Conservation (phyloP, 2,888 invertebrate genomes). For the Nymphalis c-album region DNA sequence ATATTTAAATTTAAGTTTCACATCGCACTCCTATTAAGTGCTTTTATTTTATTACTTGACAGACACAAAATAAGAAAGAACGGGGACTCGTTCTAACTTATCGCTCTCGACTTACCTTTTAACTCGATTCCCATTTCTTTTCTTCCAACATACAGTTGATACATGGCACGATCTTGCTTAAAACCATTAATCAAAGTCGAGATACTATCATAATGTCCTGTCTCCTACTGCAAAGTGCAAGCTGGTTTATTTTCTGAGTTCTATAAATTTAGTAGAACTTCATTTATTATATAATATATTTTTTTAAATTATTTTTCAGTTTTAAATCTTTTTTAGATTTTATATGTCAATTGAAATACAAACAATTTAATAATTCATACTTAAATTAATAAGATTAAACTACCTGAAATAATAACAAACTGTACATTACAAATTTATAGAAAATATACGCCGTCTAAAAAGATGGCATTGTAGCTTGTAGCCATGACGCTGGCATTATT, state of each 20-base stretch:
- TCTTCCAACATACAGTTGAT: constrained; percentile 22
- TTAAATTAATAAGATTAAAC: too few species aligned
- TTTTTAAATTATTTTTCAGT: too few species aligned
- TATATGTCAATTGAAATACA: too few species aligned
- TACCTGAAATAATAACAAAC: too few species aligned
- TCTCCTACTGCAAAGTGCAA: constrained; percentile 22
- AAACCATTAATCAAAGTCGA: constrained; percentile 58
- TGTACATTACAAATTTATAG: too few species aligned
- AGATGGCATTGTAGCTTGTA: too few species aligned
- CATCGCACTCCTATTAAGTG: neutral
- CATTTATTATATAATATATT: neutral
- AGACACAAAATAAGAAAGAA: neutral
- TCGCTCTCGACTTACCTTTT: constrained; percentile 19
- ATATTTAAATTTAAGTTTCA: too few species aligned
- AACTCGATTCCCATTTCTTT: constrained; percentile 19
- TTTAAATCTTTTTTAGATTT: too few species aligned
- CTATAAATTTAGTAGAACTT: neutral
- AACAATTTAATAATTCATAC: too few species aligned
- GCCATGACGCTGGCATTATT: too few species aligned
- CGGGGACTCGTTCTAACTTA: neutral
- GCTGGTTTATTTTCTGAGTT: constrained; percentile 15
- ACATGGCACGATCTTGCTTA: constrained; percentile 38
- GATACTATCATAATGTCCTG: constrained; percentile 48
- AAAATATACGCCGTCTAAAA: too few species aligned
- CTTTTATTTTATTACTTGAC: neutral